Evolutionary conservation across 2,888 invertebrate genomes (phyloP), one percentile per base, ranked within the genome.

Genomic region (Syrphus vitripennis): DNA sequence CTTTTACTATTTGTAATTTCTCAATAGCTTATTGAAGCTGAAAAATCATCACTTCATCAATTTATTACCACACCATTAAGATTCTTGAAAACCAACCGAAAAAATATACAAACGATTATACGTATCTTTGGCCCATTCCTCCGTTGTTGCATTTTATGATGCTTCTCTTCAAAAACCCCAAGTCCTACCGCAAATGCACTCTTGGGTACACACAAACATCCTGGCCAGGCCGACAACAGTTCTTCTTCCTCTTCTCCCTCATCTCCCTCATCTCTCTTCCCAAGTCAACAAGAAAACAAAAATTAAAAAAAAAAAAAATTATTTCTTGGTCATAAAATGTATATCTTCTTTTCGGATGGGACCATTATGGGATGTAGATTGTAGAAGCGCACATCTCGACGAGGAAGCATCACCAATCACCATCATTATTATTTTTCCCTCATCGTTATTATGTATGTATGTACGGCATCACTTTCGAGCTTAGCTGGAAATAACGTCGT

Each of bases 11-110:
- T 40, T 40, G 1, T 26, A 74, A 59, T 71, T 82, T 72, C 71
- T 65, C 40, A 63, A 48, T 31, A 75, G 70, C 65, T 53, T 59
- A 75, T 71, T 69, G 55, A 55, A 63, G 70, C 70, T 65, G 65
- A 76, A 76, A 74, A 59, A 80, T 80, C 83, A 84, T 53, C 83
- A 84, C 80, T 76, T 80, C 75, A 84, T 76, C 75, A 80, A 76
- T 80, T 84, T 84, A 84, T 83, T 83, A 37, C 80, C 80, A 72
- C 83, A 82, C 65, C 61, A 50, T 76, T 84, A 59, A 55, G 57
- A 67, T 67, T 34, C 59, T 34, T 67, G 26, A 69, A 83, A 55
- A 50, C 34, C 19, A 40, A 50, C 57, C 45, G 12, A 48, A 75
- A n/a, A 55, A 59, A 74, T 79, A 80, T 70, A 83, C 79, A 80